Conservation (phyloP, 2,113 vertebrate genomes). For the Cepphus grylle region DNA sequence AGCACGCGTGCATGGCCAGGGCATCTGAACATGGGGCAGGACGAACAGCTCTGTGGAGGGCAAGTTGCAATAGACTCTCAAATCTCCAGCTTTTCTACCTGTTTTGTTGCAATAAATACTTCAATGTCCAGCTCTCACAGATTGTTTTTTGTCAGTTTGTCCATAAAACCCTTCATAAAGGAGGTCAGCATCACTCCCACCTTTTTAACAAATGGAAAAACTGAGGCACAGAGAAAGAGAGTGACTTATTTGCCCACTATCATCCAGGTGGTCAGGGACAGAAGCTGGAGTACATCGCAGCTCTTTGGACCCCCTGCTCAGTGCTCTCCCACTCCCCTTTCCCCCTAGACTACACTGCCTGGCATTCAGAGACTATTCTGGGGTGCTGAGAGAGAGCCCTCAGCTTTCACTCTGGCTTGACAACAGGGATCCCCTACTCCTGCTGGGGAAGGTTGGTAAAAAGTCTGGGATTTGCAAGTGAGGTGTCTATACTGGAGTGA, state of each 20-base stretch:
- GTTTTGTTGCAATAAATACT: background rate
- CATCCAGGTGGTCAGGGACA: background rate
- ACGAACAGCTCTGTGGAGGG: background rate
- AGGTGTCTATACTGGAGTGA: background rate
- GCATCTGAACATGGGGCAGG: background rate
- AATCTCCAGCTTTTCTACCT: background rate
- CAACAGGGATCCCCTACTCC: background rate
- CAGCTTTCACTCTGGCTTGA: background rate
- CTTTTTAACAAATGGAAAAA: background rate
- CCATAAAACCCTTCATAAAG: background rate
- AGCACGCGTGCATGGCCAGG: fast-evolving
- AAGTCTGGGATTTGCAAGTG: background rate
- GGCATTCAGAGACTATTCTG: background rate
- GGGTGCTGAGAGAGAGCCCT: background rate
- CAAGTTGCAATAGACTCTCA: background rate
- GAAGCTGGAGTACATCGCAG: background rate
- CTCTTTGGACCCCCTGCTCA: background rate
- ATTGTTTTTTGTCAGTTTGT: background rate
- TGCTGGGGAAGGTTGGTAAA: background rate
- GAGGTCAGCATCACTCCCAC: background rate
- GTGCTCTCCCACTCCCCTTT: background rate
- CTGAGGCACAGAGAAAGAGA: background rate
- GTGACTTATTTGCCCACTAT: background rate
- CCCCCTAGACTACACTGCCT: background rate
- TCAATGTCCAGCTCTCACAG: background rate